Base-by-base conservation (phyloP, 2,888 invertebrate species). In the Orthosia gothica region DNA sequence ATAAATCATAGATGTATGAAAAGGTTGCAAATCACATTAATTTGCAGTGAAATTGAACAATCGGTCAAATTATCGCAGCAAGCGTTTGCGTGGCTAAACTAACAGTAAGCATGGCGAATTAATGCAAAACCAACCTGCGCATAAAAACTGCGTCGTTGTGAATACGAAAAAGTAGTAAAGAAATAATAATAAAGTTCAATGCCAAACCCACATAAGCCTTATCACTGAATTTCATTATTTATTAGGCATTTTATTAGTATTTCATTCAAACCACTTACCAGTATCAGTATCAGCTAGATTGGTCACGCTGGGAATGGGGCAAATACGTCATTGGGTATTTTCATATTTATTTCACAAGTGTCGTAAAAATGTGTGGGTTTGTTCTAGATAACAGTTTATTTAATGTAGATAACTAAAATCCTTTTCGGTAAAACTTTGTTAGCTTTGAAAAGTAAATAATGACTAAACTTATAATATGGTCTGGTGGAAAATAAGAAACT, bases 241-340 rank as follows among this genome's bases (percentile, higher is more conserved):
- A 74, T 77, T 55, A 32, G 40, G 20, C 9, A 12, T 74, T 69
- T 74, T 75, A 74, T 85, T 67, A 66, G 52, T 45, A 50, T 68
- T 82, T 77, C 66, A 83, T 85, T 72, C 66, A 63, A 74, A 63
- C 61, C 74, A 77, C 77, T 85, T 75, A 45, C 61, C 45, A 55
- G 67, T 83, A 85, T 85, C 45, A 55, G 67, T 83, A 85, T 85
- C 85, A 64, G 57, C 2, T 55, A 16, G 32, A 77, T 82, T 70
- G 59, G 74, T 72, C 32, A 74, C 54, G 65, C 32, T 40, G 3
- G 58, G 54, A 75, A 69, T 75, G 52, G 32, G 63, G 11, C 52
- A 66, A 40, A 16, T 63, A 70, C 69, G 74, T 81, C 52, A 75
- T 32, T n/a, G 45, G 5, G 18, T 32, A 64, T 57, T 80, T 64